Base-by-base conservation (phyloP, 2,888 invertebrate species). In the Drosophila siamana region DNA sequence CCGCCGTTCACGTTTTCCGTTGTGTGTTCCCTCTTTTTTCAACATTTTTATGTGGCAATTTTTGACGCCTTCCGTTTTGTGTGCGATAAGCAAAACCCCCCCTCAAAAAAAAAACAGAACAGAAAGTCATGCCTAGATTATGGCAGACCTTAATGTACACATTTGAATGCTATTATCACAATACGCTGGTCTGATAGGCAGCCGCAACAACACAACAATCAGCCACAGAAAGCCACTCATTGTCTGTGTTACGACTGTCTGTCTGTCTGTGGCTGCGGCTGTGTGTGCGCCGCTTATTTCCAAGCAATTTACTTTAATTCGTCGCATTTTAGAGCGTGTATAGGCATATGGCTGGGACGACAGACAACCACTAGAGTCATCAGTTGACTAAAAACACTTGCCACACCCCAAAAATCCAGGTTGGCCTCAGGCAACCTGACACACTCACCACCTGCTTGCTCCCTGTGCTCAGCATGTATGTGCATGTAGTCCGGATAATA, bases 231-330 rank as follows among this genome's bases (percentile, higher is more conserved):
- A 83, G 81, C 74, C 77, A 86, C 67, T 80, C 71, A 83, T 72
- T 86, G 71, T 80, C 68, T 78, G 67, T 52, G 64, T 57, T 67
- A 28, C 69, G 65, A 56, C 40, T 55, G 44, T 46, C 26, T 51
- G 24, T 54, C 24, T 61, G 11, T 28, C 19, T 48, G 44, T 77
- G 43, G 55, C 19, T 65, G 16, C n/a, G n/a, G n/a, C n/a, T 28
- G 13, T 59, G 50, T 26, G 46, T 59, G 63, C 15, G 51, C 33
- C 67, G 63, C 77, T 87, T 86, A 83, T 85, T 84, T 86, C 86
- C 80, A 70, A 76, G 80, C 84, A 84, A 89, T 89, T 89, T 82
- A 78, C 78, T 89, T 84, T 88, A 86, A 88, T 89, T 83, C 82
- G 69, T 74, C 71, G 69, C 74, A 81, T 80, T 85, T 89, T 83